phyloP scores from a whole-genome alignment of 2,113 vertebrate genomes.

The Cygnus buccinator region DNA sequence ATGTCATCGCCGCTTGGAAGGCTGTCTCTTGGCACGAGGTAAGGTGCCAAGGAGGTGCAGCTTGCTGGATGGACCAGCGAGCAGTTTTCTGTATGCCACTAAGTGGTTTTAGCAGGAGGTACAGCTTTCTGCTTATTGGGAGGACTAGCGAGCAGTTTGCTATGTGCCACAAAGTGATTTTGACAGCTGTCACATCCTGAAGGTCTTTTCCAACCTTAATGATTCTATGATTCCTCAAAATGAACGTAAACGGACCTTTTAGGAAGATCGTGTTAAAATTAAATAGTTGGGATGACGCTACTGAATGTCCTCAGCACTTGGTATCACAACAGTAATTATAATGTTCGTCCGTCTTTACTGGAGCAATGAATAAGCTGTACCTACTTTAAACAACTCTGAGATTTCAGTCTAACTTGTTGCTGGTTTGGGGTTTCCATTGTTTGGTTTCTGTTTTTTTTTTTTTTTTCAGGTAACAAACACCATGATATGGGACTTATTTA shows the following conservation, averaged over 20 bases:
- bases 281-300: not conserved
- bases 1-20: not conserved
- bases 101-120: not conserved
- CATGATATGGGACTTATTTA: conserved; percentile 9
- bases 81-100: fast-evolving
- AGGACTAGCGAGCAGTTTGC: fast-evolving
- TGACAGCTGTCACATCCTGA: fast-evolving
- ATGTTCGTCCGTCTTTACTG: not conserved
- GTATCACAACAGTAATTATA: not conserved
- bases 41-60: not conserved
- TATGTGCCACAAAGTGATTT: fast-evolving
- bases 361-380: not conserved
- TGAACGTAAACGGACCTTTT: not conserved
- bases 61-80: fast-evolving
- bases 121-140: not conserved
- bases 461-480: conserved; percentile 73
- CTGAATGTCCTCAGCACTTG: not conserved
- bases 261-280: not conserved
- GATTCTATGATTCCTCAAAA: not conserved
- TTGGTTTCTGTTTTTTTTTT: not conserved
- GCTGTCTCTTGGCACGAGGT: not conserved
- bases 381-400: not conserved
- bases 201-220: too few relatives aligned
- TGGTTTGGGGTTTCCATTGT: not conserved
- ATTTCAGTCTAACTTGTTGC: conserved; percentile 20